phyloP scores from a whole-genome alignment of 1,140 invertebrate genomes.

The Drosophila virilis region DNA sequence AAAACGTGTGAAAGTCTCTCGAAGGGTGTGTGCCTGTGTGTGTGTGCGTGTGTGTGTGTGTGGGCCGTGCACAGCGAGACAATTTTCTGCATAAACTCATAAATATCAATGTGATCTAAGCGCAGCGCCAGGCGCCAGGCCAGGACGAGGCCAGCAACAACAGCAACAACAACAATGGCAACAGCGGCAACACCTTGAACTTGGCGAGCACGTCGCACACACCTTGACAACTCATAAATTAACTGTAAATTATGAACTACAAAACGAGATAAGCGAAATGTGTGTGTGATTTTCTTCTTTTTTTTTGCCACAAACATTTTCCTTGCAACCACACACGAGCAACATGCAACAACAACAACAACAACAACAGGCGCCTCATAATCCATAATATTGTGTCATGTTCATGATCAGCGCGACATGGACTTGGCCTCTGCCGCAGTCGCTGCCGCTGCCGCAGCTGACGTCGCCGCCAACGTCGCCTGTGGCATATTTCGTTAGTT shows the following conservation, averaged over 20 bases:
- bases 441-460: conserved; percentile 1
- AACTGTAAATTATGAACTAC: conserved; percentile 79
- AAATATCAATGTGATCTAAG: conserved; percentile 81
- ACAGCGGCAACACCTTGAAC: conserved; percentile 59
- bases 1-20: conserved; percentile 41
- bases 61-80: conserved; percentile 59
- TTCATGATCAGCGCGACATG: conserved; percentile 70
- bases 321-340: conserved; percentile 37
- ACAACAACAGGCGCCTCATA: conserved; percentile 59
- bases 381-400: conserved; percentile 82
- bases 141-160: not conserved
- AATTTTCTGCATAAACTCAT: conserved; percentile 84
- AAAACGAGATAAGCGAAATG: conserved; percentile 58
- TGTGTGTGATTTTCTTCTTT: conserved; percentile 44
- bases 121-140: conserved; percentile 60
- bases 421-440: conserved; percentile 40
- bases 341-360: conserved; percentile 21
- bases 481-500: conserved; percentile 15
- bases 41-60: conserved; percentile 44
- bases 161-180: no score
- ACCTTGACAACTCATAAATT: conserved; percentile 82
- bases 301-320: conserved; percentile 72
- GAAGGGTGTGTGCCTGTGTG: conserved; percentile 44
- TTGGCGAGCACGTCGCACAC: conserved; percentile 65
- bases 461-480: conserved; percentile 4